Conservation (phyloP, 2,888 invertebrate species). For the Rhorus exstirpatorius region DNA sequence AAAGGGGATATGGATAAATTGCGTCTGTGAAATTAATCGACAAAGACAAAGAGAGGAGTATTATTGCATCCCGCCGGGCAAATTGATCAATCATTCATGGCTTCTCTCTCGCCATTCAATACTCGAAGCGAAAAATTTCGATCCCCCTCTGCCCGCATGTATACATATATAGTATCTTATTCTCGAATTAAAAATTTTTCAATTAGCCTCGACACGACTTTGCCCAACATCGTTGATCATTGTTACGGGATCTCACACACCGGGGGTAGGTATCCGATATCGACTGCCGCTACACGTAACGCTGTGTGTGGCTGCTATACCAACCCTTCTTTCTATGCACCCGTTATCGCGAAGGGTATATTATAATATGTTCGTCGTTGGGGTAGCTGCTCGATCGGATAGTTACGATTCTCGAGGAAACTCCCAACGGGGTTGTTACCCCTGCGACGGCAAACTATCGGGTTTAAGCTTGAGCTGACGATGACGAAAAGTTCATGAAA, state of each 20-base stretch:
- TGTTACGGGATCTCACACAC: slow-evolving; percentile 21
- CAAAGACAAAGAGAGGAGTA: slow-evolving; percentile 9
- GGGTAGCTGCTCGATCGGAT: slow-evolving; percentile 61
- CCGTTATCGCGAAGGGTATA: slow-evolving; percentile 31
- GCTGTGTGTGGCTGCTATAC: slow-evolving; percentile 55
- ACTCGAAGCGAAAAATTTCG: neutral
- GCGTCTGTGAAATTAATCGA: slow-evolving; percentile 30
- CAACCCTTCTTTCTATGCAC: slow-evolving; percentile 49
- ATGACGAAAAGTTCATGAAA: neutral
- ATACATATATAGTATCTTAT: neutral
- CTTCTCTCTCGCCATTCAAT: neutral
- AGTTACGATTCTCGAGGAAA: slow-evolving; percentile 44
- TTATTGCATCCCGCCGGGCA: slow-evolving; percentile 18
- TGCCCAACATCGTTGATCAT: slow-evolving; percentile 48
- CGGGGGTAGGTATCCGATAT: slow-evolving; percentile 67
- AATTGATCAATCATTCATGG: slow-evolving; percentile 46
- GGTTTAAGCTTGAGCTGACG: neutral
- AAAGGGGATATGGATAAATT: too few relatives aligned
- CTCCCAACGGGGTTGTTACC: slow-evolving; percentile 50
- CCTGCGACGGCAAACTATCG: slow-evolving; percentile 16
- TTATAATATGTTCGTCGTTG: neutral
- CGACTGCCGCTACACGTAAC: slow-evolving; percentile 59
- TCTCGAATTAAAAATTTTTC: slow-evolving; percentile 33
- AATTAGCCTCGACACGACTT: slow-evolving; percentile 41
- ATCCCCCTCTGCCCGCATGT: neutral